Percentiles rank a stretch among this genome's conserved stretches.
These are phyloP conservation scores for Anguilla marmorata DNA, from an alignment of 2,797 vertebrate genomes.

Conservation along the genomic window DNA sequence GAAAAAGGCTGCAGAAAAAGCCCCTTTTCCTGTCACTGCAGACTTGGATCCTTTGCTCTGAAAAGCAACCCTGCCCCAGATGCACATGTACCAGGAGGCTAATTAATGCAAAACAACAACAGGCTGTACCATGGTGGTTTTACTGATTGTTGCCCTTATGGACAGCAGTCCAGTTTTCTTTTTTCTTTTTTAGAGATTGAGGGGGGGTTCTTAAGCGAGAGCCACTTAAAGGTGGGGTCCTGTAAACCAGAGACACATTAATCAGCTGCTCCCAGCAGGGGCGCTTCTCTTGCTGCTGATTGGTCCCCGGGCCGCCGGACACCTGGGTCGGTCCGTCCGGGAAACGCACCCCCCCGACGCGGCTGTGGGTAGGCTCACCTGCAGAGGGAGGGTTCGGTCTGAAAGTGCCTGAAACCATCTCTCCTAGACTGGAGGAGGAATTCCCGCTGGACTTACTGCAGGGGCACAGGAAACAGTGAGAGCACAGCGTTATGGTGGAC, in stretches of 20 bases:
- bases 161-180: background rate
- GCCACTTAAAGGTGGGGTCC: background rate
- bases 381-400: slow-evolving; percentile 88
- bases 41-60: background rate
- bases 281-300: slow-evolving; percentile 15
- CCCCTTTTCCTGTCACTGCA: background rate
- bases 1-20: too few relatives aligned
- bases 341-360: slow-evolving; percentile 11
- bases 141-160: background rate
- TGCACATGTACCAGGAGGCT: background rate
- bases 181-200: background rate
- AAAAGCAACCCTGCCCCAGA: background rate
- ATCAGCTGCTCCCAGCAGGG: slow-evolving; percentile 5
- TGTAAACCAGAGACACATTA: background rate
- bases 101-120: background rate
- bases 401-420: slow-evolving; percentile 96
- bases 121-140: background rate
- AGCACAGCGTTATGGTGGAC: slow-evolving; percentile 27
- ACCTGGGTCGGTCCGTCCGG: background rate
- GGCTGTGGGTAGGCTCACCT: slow-evolving; percentile 67
- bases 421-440: slow-evolving; percentile 96
- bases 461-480: slow-evolving; percentile 31
- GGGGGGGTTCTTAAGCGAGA: background rate
- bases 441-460: slow-evolving; percentile 92
- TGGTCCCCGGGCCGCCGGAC: background rate